phyloP scores from a whole-genome alignment of 2,888 invertebrate genomes.

The Spodoptera exigua region DNA sequence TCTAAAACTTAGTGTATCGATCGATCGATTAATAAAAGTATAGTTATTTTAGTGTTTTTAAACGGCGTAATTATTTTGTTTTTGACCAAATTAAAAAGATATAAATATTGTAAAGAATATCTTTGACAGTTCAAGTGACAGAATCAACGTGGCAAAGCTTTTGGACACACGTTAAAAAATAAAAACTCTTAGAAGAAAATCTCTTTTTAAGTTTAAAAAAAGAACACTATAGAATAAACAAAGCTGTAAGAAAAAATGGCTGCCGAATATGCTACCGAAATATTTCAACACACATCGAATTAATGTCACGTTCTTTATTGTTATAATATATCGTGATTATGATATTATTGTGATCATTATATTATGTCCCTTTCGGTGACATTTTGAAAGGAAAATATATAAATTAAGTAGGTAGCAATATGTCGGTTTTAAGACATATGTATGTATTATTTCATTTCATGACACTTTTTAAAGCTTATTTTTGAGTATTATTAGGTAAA shows the following conservation, averaged over 20 bases:
- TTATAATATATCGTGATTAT: conserved; percentile 36
- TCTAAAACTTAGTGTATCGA: no score
- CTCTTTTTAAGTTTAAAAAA: no score
- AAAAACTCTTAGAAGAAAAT: no score
- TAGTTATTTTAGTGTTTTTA: no score
- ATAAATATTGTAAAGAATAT: no score
- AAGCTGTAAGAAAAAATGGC: conserved; percentile 2
- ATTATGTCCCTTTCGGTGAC: conserved; percentile 36
- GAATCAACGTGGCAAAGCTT: no score
- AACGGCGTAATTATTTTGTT: no score
- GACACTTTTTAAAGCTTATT: not conserved
- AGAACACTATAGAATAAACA: not conserved
- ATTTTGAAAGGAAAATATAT: conserved; percentile 22
- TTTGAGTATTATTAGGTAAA: not conserved
- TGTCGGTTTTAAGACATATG: conserved; percentile 4
- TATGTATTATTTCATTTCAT: not conserved
- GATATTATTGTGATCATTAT: conserved; percentile 16
- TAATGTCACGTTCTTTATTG: conserved; percentile 37
- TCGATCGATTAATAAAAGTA: no score
- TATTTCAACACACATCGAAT: conserved; percentile 18
- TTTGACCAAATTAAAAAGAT: no score
- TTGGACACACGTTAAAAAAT: no score
- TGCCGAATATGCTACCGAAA: conserved; percentile 35
- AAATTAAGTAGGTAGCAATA: not conserved
- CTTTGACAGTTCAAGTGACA: no score